Evolutionary conservation across 2,888 invertebrate species (phyloP).

Genomic region (Stegana nigrithorax): DNA sequence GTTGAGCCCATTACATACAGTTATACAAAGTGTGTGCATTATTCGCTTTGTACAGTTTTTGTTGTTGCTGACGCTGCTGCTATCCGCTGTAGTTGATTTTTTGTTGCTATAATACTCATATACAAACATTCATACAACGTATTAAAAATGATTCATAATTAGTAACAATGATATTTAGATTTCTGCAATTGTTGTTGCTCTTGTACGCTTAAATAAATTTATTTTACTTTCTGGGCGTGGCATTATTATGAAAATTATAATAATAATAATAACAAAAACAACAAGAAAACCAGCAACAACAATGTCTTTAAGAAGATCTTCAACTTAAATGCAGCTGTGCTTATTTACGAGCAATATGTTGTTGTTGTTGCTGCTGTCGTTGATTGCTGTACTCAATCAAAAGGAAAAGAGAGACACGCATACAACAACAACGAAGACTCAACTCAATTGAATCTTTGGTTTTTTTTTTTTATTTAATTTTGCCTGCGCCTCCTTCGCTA

Average conservation of each 20-base stretch:
- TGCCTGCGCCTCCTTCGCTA: background rate
- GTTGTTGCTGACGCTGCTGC: background rate
- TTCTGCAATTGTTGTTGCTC: background rate
- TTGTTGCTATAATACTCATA: background rate
- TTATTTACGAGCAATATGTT: background rate
- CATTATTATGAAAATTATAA: background rate
- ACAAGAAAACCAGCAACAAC: background rate
- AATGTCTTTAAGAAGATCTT: no score
- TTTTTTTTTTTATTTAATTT: background rate
- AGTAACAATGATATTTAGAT: background rate
- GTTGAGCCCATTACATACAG: no score
- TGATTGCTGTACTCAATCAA: slow-evolving; percentile 5
- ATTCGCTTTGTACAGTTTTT: background rate
- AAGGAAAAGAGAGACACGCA: background rate
- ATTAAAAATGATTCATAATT: slow-evolving; percentile 6
- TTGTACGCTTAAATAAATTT: background rate
- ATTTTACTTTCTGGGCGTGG: slow-evolving; percentile 8
- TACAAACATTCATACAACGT: no score
- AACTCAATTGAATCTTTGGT: background rate
- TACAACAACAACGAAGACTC: background rate
- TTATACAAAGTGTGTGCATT: background rate
- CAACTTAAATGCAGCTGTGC: slow-evolving; percentile 2
- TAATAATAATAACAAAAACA: background rate
- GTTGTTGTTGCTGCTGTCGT: background rate
- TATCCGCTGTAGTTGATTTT: background rate